Percentiles rank a stretch among this genome's conserved stretches.
phyloP scores from a whole-genome alignment of 2,888 invertebrate species.

The Pedicia rivosa region DNA sequence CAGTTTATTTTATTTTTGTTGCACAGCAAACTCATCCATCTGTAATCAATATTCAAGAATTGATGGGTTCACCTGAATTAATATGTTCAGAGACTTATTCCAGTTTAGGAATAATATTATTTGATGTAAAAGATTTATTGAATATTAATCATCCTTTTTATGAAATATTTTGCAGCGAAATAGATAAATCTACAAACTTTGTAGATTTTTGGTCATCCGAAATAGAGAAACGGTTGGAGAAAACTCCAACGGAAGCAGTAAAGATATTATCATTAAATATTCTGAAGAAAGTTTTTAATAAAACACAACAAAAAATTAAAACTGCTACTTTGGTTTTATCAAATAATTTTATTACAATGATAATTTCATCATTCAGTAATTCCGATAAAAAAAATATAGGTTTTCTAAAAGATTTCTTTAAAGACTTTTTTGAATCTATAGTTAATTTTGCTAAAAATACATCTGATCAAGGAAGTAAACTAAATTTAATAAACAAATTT shows the following conservation, averaged over 20 bases:
- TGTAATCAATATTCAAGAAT: constrained; percentile 34
- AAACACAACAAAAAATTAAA: constrained; percentile 31
- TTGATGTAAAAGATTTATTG: constrained; percentile 33
- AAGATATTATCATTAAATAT: constrained; percentile 43
- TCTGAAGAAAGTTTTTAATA: constrained; percentile 37
- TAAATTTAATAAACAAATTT: constrained; percentile 43
- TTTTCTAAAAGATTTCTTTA: constrained; percentile 36
- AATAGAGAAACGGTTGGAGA: no score
- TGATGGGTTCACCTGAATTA: constrained; percentile 38
- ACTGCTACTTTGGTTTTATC: constrained; percentile 41
- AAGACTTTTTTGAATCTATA: constrained; percentile 31
- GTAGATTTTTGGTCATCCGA: constrained; percentile 41
- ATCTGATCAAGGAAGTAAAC: constrained; percentile 35
- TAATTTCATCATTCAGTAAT: constrained; percentile 44
- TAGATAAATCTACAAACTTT: constrained; percentile 36
- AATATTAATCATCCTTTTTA: constrained; percentile 41
- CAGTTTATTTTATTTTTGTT: constrained; percentile 41
- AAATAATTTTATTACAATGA: constrained; percentile 45
- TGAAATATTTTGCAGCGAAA: constrained; percentile 37
- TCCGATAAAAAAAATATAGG: constrained; percentile 20
- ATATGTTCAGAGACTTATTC: constrained; percentile 40
- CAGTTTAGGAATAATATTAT: constrained; percentile 40
- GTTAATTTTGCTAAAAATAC: constrained; percentile 35
- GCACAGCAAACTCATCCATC: constrained; percentile 31
- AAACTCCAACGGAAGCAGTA: no score